Evolutionary conservation across 2,888 invertebrate genomes (phyloP), one percentile per base, ranked within the genome.

Genomic region (Diarsia rubi): DNA sequence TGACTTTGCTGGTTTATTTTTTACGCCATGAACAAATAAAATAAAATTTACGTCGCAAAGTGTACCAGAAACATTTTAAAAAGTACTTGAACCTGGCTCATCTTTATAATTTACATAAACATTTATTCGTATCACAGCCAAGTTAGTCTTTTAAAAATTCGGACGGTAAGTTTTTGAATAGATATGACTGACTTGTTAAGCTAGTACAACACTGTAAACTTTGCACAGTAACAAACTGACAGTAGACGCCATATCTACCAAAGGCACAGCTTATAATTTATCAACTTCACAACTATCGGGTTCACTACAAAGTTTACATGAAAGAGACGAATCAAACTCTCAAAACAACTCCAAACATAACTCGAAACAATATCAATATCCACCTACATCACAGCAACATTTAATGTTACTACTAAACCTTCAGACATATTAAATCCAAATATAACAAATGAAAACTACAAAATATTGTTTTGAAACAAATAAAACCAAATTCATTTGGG

Each of bases 401-500:
- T 73, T 73, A 66, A 59, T 70, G 74, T 75, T 52, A 60, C 44
- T 27, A 37, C 52, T 60, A 24, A 62, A 62, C 54, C 16, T 16
- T 62, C 52, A 67, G 60, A 77, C 24, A 69, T 73, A 82, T 77
- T 73, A 72, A 81, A 79, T 47, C 27, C 57, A 68, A 45, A 64
- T 27, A 69, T 27, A 21, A 21, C 24, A 73, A 74, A 65, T 82
- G 69, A 77, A 82, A 86, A 84, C 60, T 82, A 63, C 66, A 75
- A 82, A 81, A 83, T 76, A 79, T 86, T 84, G 69, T 81, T 78
- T 62, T 76, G 63, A 45, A 80, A 79, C 79, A 88, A 86, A 88
- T 81, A 86, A 75, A 79, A 86, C 70, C 44, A 83, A 88, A 88
- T 80, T 88, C 76, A 85, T 86, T 89, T 82, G 72, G 66, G 71